Evolutionary conservation across 2,113 vertebrate species (phyloP).

Genomic region (Pipa parva): DNA sequence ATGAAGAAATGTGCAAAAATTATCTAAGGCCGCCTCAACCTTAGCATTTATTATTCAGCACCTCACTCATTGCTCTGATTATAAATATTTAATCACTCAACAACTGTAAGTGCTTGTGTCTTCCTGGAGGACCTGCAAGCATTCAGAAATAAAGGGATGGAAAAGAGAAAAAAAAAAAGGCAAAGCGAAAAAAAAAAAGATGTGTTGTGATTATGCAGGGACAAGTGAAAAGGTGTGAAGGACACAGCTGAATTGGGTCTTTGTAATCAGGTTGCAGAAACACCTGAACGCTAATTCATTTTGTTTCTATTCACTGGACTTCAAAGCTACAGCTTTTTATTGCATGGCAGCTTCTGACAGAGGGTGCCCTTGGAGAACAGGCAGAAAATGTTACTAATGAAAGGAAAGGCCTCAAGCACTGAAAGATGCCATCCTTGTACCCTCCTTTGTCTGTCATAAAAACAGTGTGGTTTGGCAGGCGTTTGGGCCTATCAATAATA

Average conservation of each 20-base stretch:
- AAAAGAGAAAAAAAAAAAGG: conserved; percentile 41
- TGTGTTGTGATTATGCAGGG: conserved; percentile 48
- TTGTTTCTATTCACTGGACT: conserved; percentile 52
- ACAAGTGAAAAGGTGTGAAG: conserved; percentile 61
- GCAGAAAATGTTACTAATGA: conserved; percentile 59
- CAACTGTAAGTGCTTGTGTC: conserved; percentile 80
- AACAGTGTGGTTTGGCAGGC: conserved; percentile 62
- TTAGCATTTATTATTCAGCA: conserved; percentile 84
- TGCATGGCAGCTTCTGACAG: conserved; percentile 52
- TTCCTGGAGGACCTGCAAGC: conserved; percentile 72
- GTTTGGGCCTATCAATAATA: conserved; percentile 74
- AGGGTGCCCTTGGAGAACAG: conserved; percentile 58
- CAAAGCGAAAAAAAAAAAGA: conserved; percentile 47
- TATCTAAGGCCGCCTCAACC: conserved; percentile 73
- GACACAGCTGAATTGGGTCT: conserved; percentile 49
- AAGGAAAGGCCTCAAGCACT: conserved; percentile 57
- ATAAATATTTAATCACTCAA: conserved; percentile 90
- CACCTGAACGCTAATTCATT: conserved; percentile 56
- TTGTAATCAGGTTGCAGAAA: conserved; percentile 58
- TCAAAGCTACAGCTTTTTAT: conserved; percentile 49
- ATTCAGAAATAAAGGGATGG: conserved; percentile 56
- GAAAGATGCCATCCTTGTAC: conserved; percentile 60
- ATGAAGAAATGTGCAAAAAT: conserved; percentile 74
- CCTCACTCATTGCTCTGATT: conserved; percentile 79
- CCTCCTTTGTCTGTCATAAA: conserved; percentile 58